Evolutionary conservation across 92 coral and sea anemone species (phyloP), one percentile per base, ranked within the genome.

Genomic region (Zoanthus sociatus): DNA sequence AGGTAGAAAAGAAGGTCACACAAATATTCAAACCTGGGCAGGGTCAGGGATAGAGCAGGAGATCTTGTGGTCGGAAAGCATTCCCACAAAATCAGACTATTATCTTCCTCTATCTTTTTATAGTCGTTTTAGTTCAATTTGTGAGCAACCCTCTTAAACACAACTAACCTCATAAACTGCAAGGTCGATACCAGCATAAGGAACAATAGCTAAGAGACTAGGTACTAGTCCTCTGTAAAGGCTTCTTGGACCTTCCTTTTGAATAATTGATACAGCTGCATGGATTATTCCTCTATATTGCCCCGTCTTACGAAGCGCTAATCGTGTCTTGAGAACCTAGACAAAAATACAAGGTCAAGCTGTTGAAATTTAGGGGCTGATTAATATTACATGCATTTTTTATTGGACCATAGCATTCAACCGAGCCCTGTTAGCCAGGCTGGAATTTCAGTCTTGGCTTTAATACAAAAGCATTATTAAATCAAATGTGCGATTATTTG

Each of bases 101-200:
- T 26, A 26, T 26, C 26, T 26, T 26, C 26, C 26, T 26, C 0
- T 26, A 26, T 26, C 26, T 26, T 26, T 26, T 26, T 26, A 26
- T 26, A 26, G 26, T 26, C 26, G 26, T 26, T 37, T 37, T 2
- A 37, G 2, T 37, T 37, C 42, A 37, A 4, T 37, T 37, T 37
- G 3, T 37, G 42, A 37, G 42, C 42, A 37, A 37, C 2, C 2
- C 2, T 37, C 42, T 37, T 50, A 50, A 50, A 50, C 11, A 50
- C 7, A 50, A 11, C 66, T 75, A 79, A 95, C 99, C 97, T 96
- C 99, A 31, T 96, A 96, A 53, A 96, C 94, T 13, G 99, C 99
- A 71, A 96, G 90, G 71, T 96, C 99, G 82, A 96, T 96, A 31
- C 99, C 99, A 79, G 99, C 99, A 88, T 96, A 96, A 21, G 99